Base-by-base conservation (phyloP, 2,888 invertebrate species). In the Automeris io region DNA sequence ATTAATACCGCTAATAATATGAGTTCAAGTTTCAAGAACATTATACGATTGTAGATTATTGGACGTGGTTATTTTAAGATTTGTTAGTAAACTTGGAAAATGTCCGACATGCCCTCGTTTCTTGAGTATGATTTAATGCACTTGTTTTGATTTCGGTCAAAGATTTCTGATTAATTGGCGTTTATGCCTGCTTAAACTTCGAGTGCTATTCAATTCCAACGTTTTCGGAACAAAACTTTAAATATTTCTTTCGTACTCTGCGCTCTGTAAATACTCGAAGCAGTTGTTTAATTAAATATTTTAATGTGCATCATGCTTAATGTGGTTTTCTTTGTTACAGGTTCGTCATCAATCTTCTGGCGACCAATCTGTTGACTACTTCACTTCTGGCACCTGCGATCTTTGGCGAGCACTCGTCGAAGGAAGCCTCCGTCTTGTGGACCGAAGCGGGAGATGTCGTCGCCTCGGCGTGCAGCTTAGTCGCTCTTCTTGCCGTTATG, bases 271-370 rank as follows among this genome's bases (percentile, higher is more conserved):
- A 23, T 37, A 23, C 23, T 34, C 23, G 6, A 34, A 5, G 33
- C 22, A 33, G 6, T 8, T 34, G 23, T n/a, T 9, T 34, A 23
- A 22, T 4, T 32, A 23, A 13, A 11, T 31, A 32, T 3, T 29
- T 4, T 16, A 29, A 29, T 16, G 16, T 24, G 34, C 37, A 26
- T 41, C 34, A 33, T 44, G 48, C 45, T 53, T 44, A 55, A 65
- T 43, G 45, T 39, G 13, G 41, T 60, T 53, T 70, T 59, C 59
- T 25, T 79, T 79, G 77, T 89, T 89, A 8, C 87, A 91, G 91
- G 78, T 91, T 91, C 74, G 91, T 91, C 70, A 90, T 92, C 64
- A 92, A 83, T 46, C 65, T 81, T 37, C 67, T 82, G 52, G 87
- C 83, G 61, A 80, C 81, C 61, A 87, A 82, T 66, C 62, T 87